Evolutionary conservation across 2,888 invertebrate species (phyloP), one percentile per base, ranked within the genome.

Genomic region (Drosophila monieri): DNA sequence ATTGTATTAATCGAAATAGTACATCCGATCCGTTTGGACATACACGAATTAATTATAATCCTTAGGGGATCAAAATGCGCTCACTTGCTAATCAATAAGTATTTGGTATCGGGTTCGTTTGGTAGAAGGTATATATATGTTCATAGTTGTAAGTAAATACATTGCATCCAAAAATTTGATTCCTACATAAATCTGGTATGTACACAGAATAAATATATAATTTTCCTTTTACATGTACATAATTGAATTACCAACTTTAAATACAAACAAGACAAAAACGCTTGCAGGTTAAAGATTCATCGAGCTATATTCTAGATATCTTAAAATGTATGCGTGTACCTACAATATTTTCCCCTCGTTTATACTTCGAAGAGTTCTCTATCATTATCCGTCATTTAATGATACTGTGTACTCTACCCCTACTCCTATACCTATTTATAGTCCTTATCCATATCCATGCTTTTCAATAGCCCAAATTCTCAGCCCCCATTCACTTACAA

Each of bases 251-350:
- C 75, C 70, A 73, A 68, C 53, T 71, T 51, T 64, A 57, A 71
- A 43, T 71, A 64, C 69, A 73, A 81, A 85, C 85, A 85, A 81
- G 85, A 78, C 85, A 81, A 80, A 80, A 80, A 80, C 85, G 79
- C 79, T 85, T 80, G 80, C 85, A 78, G 77, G 58, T 81, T 85
- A 85, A 76, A 69, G 73, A 78, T 76, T 78, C 54, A 70, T 78
- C 68, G 74, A 74, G 72, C 57, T 77, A 69, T 67, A 39, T 69
- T 53, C 62, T 65, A 73, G 44, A 54, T 72, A 69, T 44, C 58
- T 61, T 64, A 73, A 48, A 47, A 43, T 52, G 53, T 76, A 71
- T 64, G 64, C 21, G 53, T 58, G 62, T 69, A 49, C 55, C 48
- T 55, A 64, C 14, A 61, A 62, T 69, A 66, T 60, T 41, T 62